Evolutionary conservation across 2,113 vertebrate species (phyloP).

Genomic region (Tragelaphus buxtoni): DNA sequence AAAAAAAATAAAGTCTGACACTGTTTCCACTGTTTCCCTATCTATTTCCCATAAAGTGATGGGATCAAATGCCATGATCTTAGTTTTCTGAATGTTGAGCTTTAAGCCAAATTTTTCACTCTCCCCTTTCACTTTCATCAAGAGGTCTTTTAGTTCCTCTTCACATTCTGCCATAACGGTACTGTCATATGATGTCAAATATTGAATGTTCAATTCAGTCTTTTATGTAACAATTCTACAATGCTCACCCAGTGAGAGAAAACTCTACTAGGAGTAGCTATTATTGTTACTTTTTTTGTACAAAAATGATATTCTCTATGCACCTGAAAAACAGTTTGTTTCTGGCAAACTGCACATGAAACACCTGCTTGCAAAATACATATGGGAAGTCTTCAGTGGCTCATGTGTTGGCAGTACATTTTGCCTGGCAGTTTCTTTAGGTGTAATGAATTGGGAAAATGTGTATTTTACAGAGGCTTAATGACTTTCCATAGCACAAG

Average conservation of each 20-base stretch:
- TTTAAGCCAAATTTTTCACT: no score
- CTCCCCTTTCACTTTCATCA: no score
- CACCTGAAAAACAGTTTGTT: slow-evolving; percentile 59
- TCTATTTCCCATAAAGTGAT: no score
- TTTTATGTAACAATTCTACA: background rate
- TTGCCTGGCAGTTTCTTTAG: slow-evolving; percentile 36
- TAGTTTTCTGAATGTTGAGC: no score
- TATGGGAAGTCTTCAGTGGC: background rate
- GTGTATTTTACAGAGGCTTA: slow-evolving; percentile 42
- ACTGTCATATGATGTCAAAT: background rate
- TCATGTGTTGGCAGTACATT: background rate
- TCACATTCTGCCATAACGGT: no score
- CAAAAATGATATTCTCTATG: slow-evolving; percentile 29
- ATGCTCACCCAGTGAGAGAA: background rate
- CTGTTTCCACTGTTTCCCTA: no score
- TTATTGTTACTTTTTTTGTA: background rate
- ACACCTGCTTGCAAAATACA: slow-evolving; percentile 60
- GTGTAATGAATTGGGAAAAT: slow-evolving; percentile 54
- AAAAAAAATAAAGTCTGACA: background rate
- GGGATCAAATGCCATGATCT: no score
- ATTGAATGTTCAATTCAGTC: background rate
- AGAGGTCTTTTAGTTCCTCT: no score
- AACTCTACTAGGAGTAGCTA: background rate
- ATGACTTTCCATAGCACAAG: slow-evolving; percentile 31
- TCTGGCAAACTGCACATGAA: slow-evolving; percentile 60